phyloP scores from a whole-genome alignment of 2,888 invertebrate genomes.

The Lamproptera curius region DNA sequence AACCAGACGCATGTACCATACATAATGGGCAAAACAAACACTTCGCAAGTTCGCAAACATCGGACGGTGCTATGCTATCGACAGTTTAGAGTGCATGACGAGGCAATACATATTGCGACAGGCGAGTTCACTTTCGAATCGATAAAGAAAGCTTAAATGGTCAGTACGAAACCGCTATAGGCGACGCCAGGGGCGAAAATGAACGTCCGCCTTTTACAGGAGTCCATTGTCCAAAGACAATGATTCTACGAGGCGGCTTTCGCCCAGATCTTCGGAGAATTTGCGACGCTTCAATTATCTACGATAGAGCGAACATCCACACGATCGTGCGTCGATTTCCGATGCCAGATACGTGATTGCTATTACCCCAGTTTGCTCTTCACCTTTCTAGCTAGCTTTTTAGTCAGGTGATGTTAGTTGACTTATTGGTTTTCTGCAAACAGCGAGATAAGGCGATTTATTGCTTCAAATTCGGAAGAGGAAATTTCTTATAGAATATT shows the following conservation, averaged over 20 bases:
- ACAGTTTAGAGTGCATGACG: conserved; percentile 6
- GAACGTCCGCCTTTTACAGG: conserved; percentile 31
- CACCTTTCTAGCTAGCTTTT: no score
- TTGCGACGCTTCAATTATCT: conserved; percentile 3
- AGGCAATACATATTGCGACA: conserved; percentile 15
- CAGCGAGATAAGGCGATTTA: no score
- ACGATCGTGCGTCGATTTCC: background rate
- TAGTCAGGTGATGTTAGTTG: no score
- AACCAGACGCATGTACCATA: no score
- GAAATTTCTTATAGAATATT: no score
- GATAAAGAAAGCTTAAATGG: conserved; percentile 28
- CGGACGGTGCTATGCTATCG: no score
- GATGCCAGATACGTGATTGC: background rate
- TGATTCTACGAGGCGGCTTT: conserved; percentile 9
- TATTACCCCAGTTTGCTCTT: background rate
- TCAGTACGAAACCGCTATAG: conserved; percentile 24
- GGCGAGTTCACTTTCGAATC: conserved; percentile 26
- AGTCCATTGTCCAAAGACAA: conserved; percentile 39
- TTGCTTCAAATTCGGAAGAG: no score
- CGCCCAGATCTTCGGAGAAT: conserved; percentile 8
- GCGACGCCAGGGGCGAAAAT: conserved; percentile 23
- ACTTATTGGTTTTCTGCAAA: no score
- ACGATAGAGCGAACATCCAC: background rate
- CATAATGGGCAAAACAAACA: no score
- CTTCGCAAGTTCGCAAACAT: no score